Conservation (phyloP, 1,140 invertebrate genomes). For the Coenobita brevimanus region DNA sequence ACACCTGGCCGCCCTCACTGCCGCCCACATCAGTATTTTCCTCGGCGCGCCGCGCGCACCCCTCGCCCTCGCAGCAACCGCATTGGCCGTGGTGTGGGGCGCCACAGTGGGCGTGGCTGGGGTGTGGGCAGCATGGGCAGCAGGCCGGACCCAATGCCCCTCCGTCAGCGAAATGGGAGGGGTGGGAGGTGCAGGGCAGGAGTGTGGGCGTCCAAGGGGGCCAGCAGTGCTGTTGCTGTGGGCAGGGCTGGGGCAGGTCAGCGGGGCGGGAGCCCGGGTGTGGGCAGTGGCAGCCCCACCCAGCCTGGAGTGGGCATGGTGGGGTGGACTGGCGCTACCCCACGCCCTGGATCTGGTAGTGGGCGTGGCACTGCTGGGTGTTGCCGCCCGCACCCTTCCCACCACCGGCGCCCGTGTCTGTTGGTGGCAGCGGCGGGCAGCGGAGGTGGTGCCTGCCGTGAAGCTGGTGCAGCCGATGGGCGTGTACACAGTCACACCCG, state of each 20-base stretch:
- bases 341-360: conserved; percentile 40
- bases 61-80: neutral
- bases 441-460: conserved; percentile 33
- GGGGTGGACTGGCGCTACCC: conserved; percentile 19
- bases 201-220: neutral
- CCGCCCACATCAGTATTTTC: conserved; percentile 3
- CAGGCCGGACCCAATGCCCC: neutral
- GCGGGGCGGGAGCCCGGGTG: neutral
- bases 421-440: conserved; percentile 45
- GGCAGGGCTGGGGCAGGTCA: conserved; percentile 16
- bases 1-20: conserved; percentile 17
- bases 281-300: neutral
- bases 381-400: conserved; percentile 37
- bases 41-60: neutral
- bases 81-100: conserved; percentile 30
- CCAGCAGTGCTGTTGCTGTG: conserved; percentile 33
- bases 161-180: neutral
- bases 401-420: conserved; percentile 12
- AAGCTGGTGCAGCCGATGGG: conserved; percentile 56
- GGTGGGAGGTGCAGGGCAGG: neutral
- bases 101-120: conserved; percentile 27
- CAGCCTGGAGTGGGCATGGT: conserved; percentile 31
- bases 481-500: conserved; percentile 47
- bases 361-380: conserved; percentile 30
- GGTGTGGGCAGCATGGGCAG: conserved; percentile 48